Conservation (phyloP, 2,113 vertebrate genomes). For the Cololabis saira region DNA sequence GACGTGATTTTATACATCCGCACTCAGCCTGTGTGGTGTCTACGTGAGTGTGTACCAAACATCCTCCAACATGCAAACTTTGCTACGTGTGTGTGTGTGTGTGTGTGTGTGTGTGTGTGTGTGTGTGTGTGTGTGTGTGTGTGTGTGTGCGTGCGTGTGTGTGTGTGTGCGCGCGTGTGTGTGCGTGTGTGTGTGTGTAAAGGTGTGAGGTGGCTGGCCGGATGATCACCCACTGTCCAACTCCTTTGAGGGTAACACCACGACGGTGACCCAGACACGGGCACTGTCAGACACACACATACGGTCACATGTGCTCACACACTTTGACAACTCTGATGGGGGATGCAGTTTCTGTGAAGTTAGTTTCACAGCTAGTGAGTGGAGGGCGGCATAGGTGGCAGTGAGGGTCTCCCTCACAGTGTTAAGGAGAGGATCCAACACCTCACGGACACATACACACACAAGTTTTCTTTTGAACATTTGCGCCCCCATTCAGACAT, state of each 20-base stretch:
- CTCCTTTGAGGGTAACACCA: slow-evolving; percentile 77
- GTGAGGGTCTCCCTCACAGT: slow-evolving; percentile 55
- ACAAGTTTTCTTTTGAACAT: slow-evolving; percentile 6
- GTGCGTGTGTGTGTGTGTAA: slow-evolving; percentile 42
- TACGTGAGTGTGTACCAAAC: slow-evolving; percentile 34
- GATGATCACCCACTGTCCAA: slow-evolving; percentile 81
- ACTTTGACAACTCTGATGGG: slow-evolving; percentile 34
- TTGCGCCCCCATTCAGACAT: background rate
- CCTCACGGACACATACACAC: slow-evolving; percentile 11
- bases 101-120: slow-evolving; percentile 81
- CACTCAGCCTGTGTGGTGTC: slow-evolving; percentile 15
- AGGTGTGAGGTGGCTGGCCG: slow-evolving; percentile 90
- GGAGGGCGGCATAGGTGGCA: slow-evolving; percentile 17
- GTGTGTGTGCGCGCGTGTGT: slow-evolving; percentile 6
- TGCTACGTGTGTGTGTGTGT: slow-evolving; percentile 4
- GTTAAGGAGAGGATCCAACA: slow-evolving; percentile 55
- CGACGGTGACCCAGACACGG: slow-evolving; percentile 61
- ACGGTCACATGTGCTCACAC: slow-evolving; percentile 15
- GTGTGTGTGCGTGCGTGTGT: slow-evolving; percentile 82
- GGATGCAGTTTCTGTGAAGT: slow-evolving; percentile 41
- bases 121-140: slow-evolving; percentile 36
- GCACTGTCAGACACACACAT: slow-evolving; percentile 30
- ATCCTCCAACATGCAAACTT: slow-evolving; percentile 30
- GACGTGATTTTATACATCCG: slow-evolving; percentile 27
- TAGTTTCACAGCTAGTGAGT: slow-evolving; percentile 47